Evolutionary conservation across 2,797 vertebrate genomes (phyloP).

Genomic region (Hippopotamyrus pictus): DNA sequence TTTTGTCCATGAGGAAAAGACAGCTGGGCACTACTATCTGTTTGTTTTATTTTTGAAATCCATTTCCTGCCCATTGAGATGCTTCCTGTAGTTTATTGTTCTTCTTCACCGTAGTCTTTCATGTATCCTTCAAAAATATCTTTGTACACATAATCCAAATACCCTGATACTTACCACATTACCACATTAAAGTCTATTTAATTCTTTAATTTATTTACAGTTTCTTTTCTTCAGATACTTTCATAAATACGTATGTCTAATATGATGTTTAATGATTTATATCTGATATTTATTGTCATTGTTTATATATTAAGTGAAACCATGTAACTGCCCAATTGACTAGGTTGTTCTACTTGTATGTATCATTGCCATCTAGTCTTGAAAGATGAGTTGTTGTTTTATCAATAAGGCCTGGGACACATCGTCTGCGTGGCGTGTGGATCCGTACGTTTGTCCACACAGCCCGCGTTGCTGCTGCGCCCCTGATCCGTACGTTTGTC

Average conservation of each 20-base stretch:
- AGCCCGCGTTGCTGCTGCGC: too few relatives aligned
- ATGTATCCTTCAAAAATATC: not conserved
- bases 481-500: too few relatives aligned
- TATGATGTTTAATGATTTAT: not conserved
- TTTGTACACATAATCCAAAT: not conserved
- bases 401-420: not conserved
- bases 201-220: not conserved
- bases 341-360: not conserved
- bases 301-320: not conserved
- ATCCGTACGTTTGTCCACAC: too few relatives aligned
- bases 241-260: not conserved
- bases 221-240: not conserved
- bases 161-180: not conserved
- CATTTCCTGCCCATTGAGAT: not conserved
- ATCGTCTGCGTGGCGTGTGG: too few relatives aligned
- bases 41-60: not conserved
- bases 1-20: conserved; percentile 21
- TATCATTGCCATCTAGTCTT: not conserved
- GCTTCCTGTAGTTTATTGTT: conserved; percentile 12
- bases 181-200: not conserved
- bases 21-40: conserved; percentile 22
- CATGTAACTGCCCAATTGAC: not conserved
- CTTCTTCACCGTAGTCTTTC: not conserved
- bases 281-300: not conserved
- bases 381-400: not conserved